Evolutionary conservation across 2,888 invertebrate species (phyloP).

Genomic region (Agonum fuliginosum): DNA sequence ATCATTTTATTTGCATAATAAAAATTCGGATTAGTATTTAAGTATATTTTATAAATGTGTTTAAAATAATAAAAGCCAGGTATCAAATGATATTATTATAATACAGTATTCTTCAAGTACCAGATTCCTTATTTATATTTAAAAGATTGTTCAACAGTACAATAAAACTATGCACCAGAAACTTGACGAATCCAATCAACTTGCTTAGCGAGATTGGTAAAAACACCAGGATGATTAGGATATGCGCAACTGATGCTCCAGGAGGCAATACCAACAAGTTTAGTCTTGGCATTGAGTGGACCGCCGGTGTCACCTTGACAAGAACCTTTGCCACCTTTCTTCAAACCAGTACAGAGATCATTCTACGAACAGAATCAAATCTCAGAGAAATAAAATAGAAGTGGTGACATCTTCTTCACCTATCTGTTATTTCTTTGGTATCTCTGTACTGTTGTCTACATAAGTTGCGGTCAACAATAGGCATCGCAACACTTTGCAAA

Average conservation of each 20-base stretch:
- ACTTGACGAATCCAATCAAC: constrained; percentile 33
- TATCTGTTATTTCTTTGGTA: background rate
- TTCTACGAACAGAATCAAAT: no score
- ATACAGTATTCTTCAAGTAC: no score
- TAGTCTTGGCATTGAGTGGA: constrained; percentile 6
- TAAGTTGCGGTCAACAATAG: constrained; percentile 7
- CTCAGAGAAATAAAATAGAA: no score
- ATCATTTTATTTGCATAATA: no score
- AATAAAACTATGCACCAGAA: constrained; percentile 8
- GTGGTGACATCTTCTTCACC: no score
- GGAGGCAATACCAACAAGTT: constrained; percentile 40
- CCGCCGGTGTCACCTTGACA: constrained; percentile 59
- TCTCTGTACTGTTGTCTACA: constrained; percentile 21
- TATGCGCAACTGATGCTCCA: constrained; percentile 41
- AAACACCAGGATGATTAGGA: constrained; percentile 25
- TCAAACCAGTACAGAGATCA: constrained; percentile 58
- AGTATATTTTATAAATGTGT: no score
- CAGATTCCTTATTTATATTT: background rate
- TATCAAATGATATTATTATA: no score
- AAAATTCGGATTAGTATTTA: no score
- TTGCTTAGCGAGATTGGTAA: constrained; percentile 38
- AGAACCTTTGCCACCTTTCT: constrained; percentile 56
- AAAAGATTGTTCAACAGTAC: background rate
- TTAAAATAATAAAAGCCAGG: no score
- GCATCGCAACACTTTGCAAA: constrained; percentile 22